Evolutionary conservation across 1,140 invertebrate species (phyloP).

Genomic region (Delia radicum): DNA sequence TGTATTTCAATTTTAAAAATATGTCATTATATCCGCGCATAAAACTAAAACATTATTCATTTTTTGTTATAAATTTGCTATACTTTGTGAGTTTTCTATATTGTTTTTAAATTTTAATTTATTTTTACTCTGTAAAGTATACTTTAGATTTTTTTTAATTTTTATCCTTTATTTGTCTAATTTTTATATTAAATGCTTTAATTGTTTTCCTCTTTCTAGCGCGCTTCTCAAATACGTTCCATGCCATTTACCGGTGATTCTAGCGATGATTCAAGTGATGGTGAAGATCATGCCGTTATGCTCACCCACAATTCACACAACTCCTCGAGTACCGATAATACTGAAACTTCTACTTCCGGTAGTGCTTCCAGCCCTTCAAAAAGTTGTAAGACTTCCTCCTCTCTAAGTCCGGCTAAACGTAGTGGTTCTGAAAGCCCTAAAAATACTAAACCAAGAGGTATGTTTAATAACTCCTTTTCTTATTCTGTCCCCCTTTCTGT

Average conservation of each 20-base stretch:
- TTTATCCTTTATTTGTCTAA: too few species aligned
- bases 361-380: slow-evolving; percentile 78
- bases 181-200: background rate
- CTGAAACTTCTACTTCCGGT: slow-evolving; percentile 61
- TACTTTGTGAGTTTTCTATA: too few species aligned
- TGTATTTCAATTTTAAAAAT: too few species aligned
- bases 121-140: background rate
- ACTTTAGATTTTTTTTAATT: background rate
- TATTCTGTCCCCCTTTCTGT: background rate
- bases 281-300: slow-evolving; percentile 68
- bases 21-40: too few species aligned
- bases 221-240: slow-evolving; percentile 92
- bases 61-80: too few species aligned
- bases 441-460: slow-evolving; percentile 51
- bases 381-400: slow-evolving; percentile 80
- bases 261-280: slow-evolving; percentile 92
- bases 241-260: slow-evolving; percentile 94
- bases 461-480: slow-evolving; percentile 28
- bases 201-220: slow-evolving; percentile 57
- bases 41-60: too few species aligned
- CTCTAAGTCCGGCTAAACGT: slow-evolving; percentile 78
- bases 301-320: slow-evolving; percentile 55
- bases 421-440: slow-evolving; percentile 73
- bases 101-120: too few species aligned
- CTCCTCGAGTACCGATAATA: slow-evolving; percentile 57